Evolutionary conservation across 2,113 vertebrate genomes (phyloP).

Genomic region (Prunella fulvescens): DNA sequence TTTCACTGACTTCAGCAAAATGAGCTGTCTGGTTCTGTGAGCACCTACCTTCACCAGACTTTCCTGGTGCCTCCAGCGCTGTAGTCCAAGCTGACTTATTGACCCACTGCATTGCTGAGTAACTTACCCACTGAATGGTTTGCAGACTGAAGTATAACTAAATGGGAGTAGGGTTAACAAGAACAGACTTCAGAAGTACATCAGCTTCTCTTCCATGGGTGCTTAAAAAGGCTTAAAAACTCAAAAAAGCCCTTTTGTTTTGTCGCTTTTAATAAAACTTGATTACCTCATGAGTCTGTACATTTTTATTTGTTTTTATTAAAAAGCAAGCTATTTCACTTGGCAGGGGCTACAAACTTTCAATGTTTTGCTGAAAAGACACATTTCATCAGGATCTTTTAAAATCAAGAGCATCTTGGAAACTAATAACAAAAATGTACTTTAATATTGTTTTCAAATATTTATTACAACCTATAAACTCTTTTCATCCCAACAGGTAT

Average conservation of each 20-base stretch:
- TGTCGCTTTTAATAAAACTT: not conserved
- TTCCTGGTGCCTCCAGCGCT: not conserved
- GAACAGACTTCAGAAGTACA: not conserved
- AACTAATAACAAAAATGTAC: not conserved
- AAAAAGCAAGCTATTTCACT: not conserved
- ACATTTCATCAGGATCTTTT: not conserved
- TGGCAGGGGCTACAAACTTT: not conserved
- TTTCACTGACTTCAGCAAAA: not conserved
- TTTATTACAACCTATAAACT: constrained; percentile 11
- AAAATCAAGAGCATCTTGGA: not conserved
- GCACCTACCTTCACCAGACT: not conserved
- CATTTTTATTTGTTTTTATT: not conserved
- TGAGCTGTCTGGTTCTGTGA: not conserved
- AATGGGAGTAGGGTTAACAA: not conserved
- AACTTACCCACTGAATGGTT: not conserved
- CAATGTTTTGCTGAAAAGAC: not conserved
- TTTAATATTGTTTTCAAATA: constrained; percentile 16
- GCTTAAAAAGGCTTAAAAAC: not conserved
- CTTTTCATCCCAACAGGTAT: not conserved
- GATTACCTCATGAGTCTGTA: not conserved
- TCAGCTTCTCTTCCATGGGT: not conserved
- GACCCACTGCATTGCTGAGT: not conserved
- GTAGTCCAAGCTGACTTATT: not conserved
- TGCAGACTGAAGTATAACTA: not conserved
- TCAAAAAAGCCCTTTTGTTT: not conserved